Percentiles rank a stretch among this genome's conserved stretches.
These are phyloP conservation scores for Drosophila differens DNA, from an alignment of 2,888 invertebrate genomes.

Conservation along the genomic window DNA sequence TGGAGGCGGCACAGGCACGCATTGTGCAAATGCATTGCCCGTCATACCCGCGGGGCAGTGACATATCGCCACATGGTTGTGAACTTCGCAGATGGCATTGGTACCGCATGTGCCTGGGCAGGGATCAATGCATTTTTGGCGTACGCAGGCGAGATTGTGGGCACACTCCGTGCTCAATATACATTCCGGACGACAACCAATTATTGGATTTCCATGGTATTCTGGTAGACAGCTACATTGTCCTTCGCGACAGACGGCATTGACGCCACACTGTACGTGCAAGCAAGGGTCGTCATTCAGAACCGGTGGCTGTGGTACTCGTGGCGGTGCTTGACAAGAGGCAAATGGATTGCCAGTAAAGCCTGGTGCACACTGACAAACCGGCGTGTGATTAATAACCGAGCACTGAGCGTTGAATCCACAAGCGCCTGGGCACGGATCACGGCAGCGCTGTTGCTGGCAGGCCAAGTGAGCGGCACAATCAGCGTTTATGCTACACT, in stretches of 20 bases:
- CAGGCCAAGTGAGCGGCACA: conserved; percentile 90
- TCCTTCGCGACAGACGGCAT: conserved; percentile 89
- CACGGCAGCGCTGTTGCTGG: conserved; percentile 89
- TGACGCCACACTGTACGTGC: conserved; percentile 90
- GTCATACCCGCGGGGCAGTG: conserved; percentile 89
- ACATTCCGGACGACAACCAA: conserved; percentile 90
- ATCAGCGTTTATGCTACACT: conserved; percentile 90
- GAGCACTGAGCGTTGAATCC: conserved; percentile 88
- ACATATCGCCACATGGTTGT: conserved; percentile 90
- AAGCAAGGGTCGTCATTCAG: conserved; percentile 88
- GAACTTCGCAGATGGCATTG: conserved; percentile 90
- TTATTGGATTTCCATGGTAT: conserved; percentile 88
- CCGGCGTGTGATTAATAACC: conserved; percentile 89
- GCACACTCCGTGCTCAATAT: conserved; percentile 89
- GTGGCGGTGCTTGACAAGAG: conserved; percentile 86
- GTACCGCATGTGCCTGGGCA: conserved; percentile 90
- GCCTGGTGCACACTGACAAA: conserved; percentile 88
- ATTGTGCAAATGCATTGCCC: conserved; percentile 89
- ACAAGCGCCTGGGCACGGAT: conserved; percentile 91
- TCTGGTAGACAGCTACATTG: conserved; percentile 89
- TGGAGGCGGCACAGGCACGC: conserved; percentile 86
- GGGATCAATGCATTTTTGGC: conserved; percentile 90
- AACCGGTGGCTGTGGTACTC: conserved; percentile 74
- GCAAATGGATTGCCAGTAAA: conserved; percentile 89
- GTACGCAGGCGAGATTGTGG: conserved; percentile 88